phyloP scores from a whole-genome alignment of 2,888 invertebrate species.

The Drosophila rellima region DNA sequence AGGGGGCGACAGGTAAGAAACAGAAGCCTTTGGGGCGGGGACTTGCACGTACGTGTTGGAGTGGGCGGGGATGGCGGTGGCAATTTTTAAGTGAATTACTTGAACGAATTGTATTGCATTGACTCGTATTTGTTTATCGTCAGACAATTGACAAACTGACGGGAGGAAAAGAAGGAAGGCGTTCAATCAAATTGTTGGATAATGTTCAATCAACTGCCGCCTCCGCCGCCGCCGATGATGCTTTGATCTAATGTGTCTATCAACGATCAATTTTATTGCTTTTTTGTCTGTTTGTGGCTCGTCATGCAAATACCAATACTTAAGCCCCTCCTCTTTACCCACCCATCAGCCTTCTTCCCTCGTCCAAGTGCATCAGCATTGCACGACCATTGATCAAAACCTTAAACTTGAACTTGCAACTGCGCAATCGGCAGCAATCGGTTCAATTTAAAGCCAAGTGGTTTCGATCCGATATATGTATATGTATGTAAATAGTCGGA shows the following conservation, averaged over 20 bases:
- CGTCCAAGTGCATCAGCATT: background rate
- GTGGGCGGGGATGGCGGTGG: conserved; percentile 21
- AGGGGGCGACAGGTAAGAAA: background rate
- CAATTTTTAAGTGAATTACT: conserved; percentile 49
- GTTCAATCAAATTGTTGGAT: conserved; percentile 67
- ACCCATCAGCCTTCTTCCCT: background rate
- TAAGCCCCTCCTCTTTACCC: background rate
- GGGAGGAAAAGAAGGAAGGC: background rate
- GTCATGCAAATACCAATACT: conserved; percentile 29
- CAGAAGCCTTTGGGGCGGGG: conserved; percentile 26
- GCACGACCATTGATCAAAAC: conserved; percentile 30
- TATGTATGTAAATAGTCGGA: background rate
- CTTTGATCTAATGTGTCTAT: conserved; percentile 33
- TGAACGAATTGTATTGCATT: conserved; percentile 52
- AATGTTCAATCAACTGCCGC: conserved; percentile 67
- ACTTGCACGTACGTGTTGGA: conserved; percentile 47
- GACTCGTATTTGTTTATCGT: conserved; percentile 57
- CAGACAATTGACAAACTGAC: conserved; percentile 63
- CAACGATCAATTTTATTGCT: conserved; percentile 47
- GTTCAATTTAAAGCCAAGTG: conserved; percentile 36
- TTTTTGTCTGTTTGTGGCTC: conserved; percentile 25
- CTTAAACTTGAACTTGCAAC: conserved; percentile 71
- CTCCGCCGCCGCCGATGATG: conserved; percentile 26
- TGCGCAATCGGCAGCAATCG: conserved; percentile 9
- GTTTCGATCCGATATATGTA: conserved; percentile 4